Conservation (phyloP, 2,113 vertebrate genomes). For the Coracopsis vasa region DNA sequence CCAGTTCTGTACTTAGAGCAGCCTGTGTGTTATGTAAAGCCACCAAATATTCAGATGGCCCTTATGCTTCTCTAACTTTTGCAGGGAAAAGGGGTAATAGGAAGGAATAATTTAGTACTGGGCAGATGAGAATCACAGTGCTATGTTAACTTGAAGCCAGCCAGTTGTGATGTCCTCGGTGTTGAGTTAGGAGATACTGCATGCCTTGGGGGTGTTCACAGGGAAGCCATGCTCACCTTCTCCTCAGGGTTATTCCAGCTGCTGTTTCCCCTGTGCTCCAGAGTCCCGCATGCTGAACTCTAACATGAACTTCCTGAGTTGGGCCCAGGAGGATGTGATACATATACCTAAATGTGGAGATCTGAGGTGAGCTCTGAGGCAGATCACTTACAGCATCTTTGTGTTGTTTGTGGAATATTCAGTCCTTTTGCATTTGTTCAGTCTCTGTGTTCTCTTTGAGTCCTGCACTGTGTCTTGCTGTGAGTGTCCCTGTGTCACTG, state of each 20-base stretch:
- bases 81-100: background rate
- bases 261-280: background rate
- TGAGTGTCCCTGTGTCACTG: background rate
- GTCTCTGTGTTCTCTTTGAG: background rate
- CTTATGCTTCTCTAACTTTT: background rate
- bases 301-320: background rate
- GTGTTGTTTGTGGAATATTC: background rate
- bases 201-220: background rate
- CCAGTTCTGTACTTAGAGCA: background rate
- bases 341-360: background rate
- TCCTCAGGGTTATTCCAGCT: background rate
- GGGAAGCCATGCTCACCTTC: fast-evolving
- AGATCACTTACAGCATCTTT: background rate
- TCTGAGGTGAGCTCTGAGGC: background rate
- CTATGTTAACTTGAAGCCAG: background rate
- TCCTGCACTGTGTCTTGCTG: background rate
- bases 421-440: background rate
- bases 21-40: background rate
- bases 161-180: background rate
- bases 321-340: background rate
- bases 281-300: background rate
- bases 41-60: background rate
- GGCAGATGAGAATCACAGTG: background rate
- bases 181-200: background rate
- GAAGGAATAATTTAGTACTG: background rate